Percentiles rank a stretch among this genome's conserved stretches.
Evolutionary conservation across 2,888 invertebrate species (phyloP).

Genomic region (Diabrotica balteata): DNA sequence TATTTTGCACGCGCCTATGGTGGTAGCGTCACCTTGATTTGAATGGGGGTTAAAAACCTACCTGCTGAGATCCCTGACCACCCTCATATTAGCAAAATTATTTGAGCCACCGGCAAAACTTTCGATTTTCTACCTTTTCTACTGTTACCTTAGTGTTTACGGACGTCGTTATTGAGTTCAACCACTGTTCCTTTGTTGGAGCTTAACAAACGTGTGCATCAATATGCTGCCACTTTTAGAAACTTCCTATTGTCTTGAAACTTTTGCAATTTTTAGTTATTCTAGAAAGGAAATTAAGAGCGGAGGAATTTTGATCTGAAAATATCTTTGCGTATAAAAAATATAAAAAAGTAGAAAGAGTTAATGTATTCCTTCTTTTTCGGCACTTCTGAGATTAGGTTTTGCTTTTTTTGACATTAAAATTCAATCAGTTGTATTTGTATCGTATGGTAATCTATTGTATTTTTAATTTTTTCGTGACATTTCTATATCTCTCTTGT

Average conservation of each 20-base stretch:
- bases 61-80: conserved; percentile 48
- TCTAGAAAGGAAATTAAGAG: no score
- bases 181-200: conserved; percentile 35
- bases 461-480: no score
- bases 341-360: no score
- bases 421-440: no score
- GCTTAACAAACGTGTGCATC: conserved; percentile 47
- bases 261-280: conserved; percentile 2
- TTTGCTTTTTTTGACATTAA: no score
- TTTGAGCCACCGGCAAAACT: conserved; percentile 30
- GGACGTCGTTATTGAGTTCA: conserved; percentile 34
- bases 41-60: conserved; percentile 49
- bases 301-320: no score
- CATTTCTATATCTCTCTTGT: no score
- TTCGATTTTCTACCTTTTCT: conserved; percentile 43
- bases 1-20: conserved; percentile 26
- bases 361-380: no score
- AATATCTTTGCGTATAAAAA: no score
- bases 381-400: no score
- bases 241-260: conserved; percentile 31
- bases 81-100: conserved; percentile 50
- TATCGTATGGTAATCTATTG: no score
- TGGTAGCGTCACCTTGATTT: conserved; percentile 47
- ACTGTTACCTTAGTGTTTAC: conserved; percentile 39
- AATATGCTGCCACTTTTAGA: conserved; percentile 39